Base-by-base conservation (phyloP, 2,113 vertebrate genomes). In the Laticauda laticaudata region DNA sequence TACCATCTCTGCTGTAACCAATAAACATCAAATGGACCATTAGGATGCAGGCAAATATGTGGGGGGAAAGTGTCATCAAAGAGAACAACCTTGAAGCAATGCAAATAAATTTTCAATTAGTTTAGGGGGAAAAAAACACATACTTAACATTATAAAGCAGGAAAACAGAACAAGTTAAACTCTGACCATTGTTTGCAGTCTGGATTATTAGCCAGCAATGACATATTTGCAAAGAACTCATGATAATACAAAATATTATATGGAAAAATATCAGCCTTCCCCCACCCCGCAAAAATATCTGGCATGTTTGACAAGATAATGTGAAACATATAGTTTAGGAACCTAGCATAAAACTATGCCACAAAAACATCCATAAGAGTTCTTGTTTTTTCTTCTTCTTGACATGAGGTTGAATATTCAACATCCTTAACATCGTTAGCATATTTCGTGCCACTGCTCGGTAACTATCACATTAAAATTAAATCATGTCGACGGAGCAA, bases 361-460 rank as follows among this genome's bases (percentile, higher is more conserved):
- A 87, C 43, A 3, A 94, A 95, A 91, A 85, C 55, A 81, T 39
- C 87, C 94, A 90, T 90, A 9, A 53, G 43, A 95, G 94, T 56
- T 94, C 95, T 94, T 5, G 9, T 57, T 6, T 2, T 57, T 93
- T 95, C 92, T 89, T 95, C 8, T 94, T 29, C 91, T 94, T 93
- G 92, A 91, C 92, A 54, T 90, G 94, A 89, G 7, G 6, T 59
- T 85, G 93, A 96, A 89, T 90, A 94, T 93, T 93, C 93, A 92
- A 90, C 64, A 86, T 86, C 0, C 0, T 93, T 94, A 94, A 96
- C 87, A 93, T 54, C 92, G 94, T 96, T 95, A 96, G 93, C 94
- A 94, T 90, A 96, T 96, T 97, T 87, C 92, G 95, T 93, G 86
- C 91, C 95, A 91, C 91, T 92, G 86, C 48, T 90, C 0, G 0